phyloP scores from a whole-genome alignment of 2,113 vertebrate genomes.

The Jaculus jaculus region DNA sequence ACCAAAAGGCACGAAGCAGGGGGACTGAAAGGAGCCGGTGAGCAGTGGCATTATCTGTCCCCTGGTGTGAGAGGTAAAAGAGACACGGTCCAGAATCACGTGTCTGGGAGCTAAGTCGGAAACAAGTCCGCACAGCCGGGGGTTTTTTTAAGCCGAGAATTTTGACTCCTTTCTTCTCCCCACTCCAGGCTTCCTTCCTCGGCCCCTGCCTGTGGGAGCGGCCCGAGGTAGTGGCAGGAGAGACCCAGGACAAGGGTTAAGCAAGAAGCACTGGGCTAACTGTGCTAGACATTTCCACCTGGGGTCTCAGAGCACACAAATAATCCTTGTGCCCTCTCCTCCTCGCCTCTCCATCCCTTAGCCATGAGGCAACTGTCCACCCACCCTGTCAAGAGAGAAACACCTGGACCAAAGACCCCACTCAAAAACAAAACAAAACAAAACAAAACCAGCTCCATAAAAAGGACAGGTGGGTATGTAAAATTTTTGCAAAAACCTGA shows the following conservation, averaged over 20 bases:
- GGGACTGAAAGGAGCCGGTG: background rate
- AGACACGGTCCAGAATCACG: background rate
- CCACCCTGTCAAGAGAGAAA: background rate
- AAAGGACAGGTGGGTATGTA: background rate
- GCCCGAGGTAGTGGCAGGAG: background rate
- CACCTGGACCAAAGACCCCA: background rate
- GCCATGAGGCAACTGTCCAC: background rate
- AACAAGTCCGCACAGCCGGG: background rate
- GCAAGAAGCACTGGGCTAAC: background rate
- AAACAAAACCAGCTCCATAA: background rate
- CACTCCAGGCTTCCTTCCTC: background rate
- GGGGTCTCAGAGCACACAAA: background rate
- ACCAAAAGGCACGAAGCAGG: background rate
- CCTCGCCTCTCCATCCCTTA: background rate
- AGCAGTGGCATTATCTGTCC: background rate
- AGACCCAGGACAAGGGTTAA: background rate
- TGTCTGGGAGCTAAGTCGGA: background rate
- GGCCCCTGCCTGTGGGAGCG: background rate
- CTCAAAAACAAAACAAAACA: background rate
- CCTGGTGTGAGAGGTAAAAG: background rate
- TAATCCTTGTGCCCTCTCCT: background rate
- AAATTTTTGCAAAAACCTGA: slow-evolving; percentile 58
- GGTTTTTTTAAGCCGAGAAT: background rate
- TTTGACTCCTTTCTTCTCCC: background rate
- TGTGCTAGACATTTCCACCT: background rate